Evolutionary conservation across 2,888 invertebrate genomes (phyloP), one percentile per base, ranked within the genome.

Genomic region (Athalia circularis): DNA sequence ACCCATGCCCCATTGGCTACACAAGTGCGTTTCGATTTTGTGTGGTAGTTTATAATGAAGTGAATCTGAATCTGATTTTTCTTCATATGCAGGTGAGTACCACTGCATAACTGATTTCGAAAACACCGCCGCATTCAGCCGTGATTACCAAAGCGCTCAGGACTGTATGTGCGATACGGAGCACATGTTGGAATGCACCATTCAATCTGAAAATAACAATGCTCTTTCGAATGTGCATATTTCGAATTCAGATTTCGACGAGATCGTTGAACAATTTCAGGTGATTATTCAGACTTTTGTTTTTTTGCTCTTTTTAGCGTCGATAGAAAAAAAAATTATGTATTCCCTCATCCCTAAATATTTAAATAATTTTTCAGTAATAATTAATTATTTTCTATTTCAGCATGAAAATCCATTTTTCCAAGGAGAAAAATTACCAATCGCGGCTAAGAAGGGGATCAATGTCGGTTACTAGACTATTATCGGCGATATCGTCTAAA

Each of bases 81-180:
- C 81, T 75, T 85, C 88, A 59, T 15, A n/a, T 48, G 86, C 90
- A 93, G 97, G 94, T 85, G 94, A 95, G 65, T 96, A 98, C 91
- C 96, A 97, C 82, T 99, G 99, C 89, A 93, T 98, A 86, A 95
- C 94, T 82, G 94, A 96, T 83, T 99, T 99, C 88, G 97, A 97
- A 89, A 99, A 99, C 90, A 96, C 98, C 0, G 99, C 99, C 0
- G 95, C 96, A 0, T 99, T 97, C 91, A 98, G 98, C 88, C 95
- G 98, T 6, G 95, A 96, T 86, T 99, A 97, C 90, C 97, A 98
- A 90, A 94, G 95, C 52, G 93, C 96, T 1, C 98, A 98, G 90
- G 96, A 97, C 80, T 99, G 99, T 90, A 97, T 99, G 94, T 99
- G 99, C 85, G 99, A 99, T 89, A 95, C 95, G 11, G 99, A 99